Conservation (phyloP, 2,888 invertebrate species). For the Noctuana brunneofusca region DNA sequence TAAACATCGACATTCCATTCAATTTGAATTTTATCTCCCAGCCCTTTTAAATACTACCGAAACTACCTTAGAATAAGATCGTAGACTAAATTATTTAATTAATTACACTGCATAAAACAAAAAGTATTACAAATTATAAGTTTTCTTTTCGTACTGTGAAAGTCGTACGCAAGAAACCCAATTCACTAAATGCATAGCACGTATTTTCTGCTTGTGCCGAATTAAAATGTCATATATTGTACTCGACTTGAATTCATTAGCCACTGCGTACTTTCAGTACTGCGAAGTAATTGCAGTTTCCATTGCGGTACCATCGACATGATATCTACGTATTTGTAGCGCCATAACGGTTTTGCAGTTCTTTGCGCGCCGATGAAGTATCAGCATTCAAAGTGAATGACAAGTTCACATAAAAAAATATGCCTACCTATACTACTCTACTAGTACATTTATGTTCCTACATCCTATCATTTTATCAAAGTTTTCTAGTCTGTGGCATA, state of each 20-base stretch:
- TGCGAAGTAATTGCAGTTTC: slow-evolving; percentile 47
- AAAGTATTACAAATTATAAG: slow-evolving; percentile 24
- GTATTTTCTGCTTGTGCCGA: slow-evolving; percentile 51
- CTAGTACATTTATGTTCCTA: neutral
- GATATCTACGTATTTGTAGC: slow-evolving; percentile 45
- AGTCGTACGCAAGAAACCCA: slow-evolving; percentile 37
- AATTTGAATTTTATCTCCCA: slow-evolving; percentile 14
- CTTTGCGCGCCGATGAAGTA: slow-evolving; percentile 39
- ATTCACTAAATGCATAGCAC: slow-evolving; percentile 43
- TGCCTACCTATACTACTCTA: too few species aligned
- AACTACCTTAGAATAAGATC: neutral
- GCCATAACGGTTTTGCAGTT: slow-evolving; percentile 45
- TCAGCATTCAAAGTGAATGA: slow-evolving; percentile 40
- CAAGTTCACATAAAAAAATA: slow-evolving; percentile 39
- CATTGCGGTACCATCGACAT: slow-evolving; percentile 50
- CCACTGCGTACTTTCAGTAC: slow-evolving; percentile 45
- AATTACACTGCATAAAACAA: neutral
- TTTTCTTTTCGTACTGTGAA: slow-evolving; percentile 21
- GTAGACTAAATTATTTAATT: neutral
- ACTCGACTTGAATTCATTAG: slow-evolving; percentile 55
- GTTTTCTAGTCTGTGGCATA: neutral
- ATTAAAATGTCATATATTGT: slow-evolving; percentile 65
- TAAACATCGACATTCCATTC: slow-evolving; percentile 22
- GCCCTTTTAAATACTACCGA: neutral
- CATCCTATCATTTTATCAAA: slow-evolving; percentile 3